Evolutionary conservation across 2,888 invertebrate genomes (phyloP).

Genomic region (Nomada ruficornis): DNA sequence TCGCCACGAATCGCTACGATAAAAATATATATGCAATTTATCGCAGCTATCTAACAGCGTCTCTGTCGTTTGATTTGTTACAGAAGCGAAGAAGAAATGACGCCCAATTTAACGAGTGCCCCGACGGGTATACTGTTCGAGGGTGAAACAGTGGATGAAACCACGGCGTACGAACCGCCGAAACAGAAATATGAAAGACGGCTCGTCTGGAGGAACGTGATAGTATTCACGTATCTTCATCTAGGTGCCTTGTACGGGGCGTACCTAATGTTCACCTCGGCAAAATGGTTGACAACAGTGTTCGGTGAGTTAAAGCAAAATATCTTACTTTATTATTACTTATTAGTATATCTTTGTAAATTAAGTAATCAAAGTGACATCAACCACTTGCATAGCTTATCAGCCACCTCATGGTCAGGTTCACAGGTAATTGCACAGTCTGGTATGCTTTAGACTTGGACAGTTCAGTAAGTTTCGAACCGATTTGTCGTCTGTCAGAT

Average conservation of each 20-base stretch:
- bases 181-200: conserved; percentile 71
- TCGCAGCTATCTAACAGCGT: no score
- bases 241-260: conserved; percentile 90
- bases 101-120: conserved; percentile 84
- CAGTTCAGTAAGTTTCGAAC: no score
- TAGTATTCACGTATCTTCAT: conserved; percentile 92
- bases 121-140: conserved; percentile 83
- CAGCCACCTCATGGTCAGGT: no score
- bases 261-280: conserved; percentile 90
- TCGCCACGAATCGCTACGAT: no score
- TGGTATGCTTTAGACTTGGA: no score
- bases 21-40: no score
- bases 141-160: conserved; percentile 73
- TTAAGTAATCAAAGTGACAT: neutral
- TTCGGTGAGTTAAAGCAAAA: conserved; percentile 87
- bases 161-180: conserved; percentile 12
- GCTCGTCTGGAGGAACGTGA: conserved; percentile 93
- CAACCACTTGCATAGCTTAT: no score
- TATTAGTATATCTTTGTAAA: neutral
- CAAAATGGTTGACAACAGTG: conserved; percentile 89
- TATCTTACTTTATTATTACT: neutral
- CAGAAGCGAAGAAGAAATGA: conserved; percentile 79
- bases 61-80: neutral
- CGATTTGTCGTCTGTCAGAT: no score
- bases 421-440: no score